Evolutionary conservation across 2,888 invertebrate species (phyloP).

Genomic region (Plebejus melissa): DNA sequence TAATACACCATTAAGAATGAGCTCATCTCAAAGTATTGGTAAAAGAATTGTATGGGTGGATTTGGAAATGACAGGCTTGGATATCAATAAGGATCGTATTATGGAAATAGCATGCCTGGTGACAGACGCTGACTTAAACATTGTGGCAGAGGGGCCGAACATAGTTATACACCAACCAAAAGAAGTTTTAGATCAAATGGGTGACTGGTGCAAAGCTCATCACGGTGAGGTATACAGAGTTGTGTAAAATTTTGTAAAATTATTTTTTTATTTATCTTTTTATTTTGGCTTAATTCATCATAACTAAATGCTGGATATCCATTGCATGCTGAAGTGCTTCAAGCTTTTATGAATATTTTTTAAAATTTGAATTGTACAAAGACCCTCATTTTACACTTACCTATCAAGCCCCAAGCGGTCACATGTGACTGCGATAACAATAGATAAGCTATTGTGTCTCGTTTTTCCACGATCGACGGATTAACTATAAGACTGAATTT

Average conservation of each 20-base stretch:
- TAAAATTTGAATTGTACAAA: too few species aligned
- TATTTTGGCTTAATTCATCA: too few species aligned
- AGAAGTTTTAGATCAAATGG: conserved; percentile 85
- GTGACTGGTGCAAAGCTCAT: conserved; percentile 89
- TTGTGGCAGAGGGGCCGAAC: conserved; percentile 86
- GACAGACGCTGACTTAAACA: conserved; percentile 88
- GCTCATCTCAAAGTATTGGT: conserved; percentile 38
- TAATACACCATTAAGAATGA: conserved; percentile 11
- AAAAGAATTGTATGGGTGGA: conserved; percentile 86
- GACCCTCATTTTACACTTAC: neutral
- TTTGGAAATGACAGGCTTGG: conserved; percentile 94
- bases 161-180: conserved; percentile 89
- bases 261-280: neutral
- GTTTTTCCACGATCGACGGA: too few species aligned
- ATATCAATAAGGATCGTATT: conserved; percentile 86
- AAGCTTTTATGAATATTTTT: too few species aligned
- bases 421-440: too few species aligned
- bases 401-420: neutral
- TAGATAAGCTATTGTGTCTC: too few species aligned
- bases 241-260: neutral
- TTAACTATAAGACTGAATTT: neutral
- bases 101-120: conserved; percentile 94
- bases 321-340: too few species aligned
- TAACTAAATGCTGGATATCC: too few species aligned
- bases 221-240: conserved; percentile 83